Conservation (phyloP, 2,797 vertebrate species). For the Gymnothorax javanicus region DNA sequence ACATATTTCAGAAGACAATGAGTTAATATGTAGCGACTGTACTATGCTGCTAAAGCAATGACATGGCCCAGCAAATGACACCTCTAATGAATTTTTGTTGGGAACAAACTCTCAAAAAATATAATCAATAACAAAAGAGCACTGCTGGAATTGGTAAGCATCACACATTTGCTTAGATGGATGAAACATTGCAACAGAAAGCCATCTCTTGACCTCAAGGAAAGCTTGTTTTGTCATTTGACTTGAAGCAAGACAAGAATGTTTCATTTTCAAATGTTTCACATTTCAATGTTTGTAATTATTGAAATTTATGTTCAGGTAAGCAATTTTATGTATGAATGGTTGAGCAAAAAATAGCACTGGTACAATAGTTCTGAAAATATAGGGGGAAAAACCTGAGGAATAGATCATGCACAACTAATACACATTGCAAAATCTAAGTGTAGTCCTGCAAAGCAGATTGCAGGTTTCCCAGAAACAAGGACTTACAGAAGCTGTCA, state of each 20-base stretch:
- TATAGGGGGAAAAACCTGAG: background rate
- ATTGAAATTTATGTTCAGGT: background rate
- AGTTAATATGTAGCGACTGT: background rate
- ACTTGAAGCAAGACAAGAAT: background rate
- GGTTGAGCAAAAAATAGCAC: background rate
- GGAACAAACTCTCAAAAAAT: background rate
- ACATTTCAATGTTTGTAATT: background rate
- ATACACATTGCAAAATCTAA: too few relatives aligned
- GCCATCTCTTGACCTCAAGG: background rate
- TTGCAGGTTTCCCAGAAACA: background rate
- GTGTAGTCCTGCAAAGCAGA: background rate
- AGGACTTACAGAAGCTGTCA: slow-evolving; percentile 7
- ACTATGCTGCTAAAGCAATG: background rate
- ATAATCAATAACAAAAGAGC: background rate
- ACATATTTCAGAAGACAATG: background rate
- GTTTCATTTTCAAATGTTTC: background rate
- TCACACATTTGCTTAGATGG: background rate
- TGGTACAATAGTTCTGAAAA: background rate
- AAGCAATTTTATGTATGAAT: slow-evolving; percentile 5
- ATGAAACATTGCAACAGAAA: background rate
- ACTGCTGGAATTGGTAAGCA: background rate
- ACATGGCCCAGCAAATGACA: background rate
- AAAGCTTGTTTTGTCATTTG: background rate
- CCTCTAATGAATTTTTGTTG: background rate
- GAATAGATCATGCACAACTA: background rate